A percentile compares a stretch with the other conserved stretches of the same genome.
These are phyloP conservation scores for Mechanitis messenoides DNA, from an alignment of 2,888 invertebrate genomes.

Conservation along the genomic window DNA sequence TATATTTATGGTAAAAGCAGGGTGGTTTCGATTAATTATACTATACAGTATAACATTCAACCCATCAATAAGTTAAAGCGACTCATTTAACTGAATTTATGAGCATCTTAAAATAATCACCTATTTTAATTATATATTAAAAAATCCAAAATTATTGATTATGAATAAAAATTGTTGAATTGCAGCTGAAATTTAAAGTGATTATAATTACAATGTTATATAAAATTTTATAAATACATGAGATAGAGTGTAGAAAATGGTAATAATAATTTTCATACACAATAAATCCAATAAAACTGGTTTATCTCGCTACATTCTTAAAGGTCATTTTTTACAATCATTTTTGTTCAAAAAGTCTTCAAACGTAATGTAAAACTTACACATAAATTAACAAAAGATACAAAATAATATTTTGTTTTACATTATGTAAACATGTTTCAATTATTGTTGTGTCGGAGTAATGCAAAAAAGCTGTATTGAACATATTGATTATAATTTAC, in stretches of 20 bases:
- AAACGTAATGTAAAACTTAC: constrained; percentile 18
- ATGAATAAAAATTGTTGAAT: constrained; percentile 37
- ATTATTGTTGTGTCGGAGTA: constrained; percentile 53
- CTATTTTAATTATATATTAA: constrained; percentile 36
- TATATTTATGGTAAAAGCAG: constrained; percentile 26
- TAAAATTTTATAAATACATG: constrained; percentile 38
- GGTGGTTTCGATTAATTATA: constrained; percentile 23
- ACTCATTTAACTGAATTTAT: constrained; percentile 38
- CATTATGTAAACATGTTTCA: constrained; percentile 38
- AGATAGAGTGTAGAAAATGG: constrained; percentile 75
- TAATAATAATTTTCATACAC: constrained; percentile 43
- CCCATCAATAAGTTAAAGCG: constrained; percentile 42
- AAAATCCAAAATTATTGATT: constrained; percentile 28
- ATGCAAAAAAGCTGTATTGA: constrained; percentile 54
- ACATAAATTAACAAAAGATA: constrained; percentile 4
- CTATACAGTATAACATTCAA: constrained; percentile 38
- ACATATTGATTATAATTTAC: constrained; percentile 70
- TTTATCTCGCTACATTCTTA: constrained; percentile 3
- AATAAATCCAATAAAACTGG: constrained; percentile 67
- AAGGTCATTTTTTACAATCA: constrained; percentile 9
- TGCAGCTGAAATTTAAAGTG: constrained; percentile 10
- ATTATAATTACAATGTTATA: constrained; percentile 15
- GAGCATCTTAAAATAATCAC: constrained; percentile 40
- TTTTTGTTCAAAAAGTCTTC: constrained; percentile 16
- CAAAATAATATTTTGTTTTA: constrained; percentile 1